These are phyloP conservation scores for Choloepus hoffmanni DNA, from an alignment of 2,113 vertebrate species.

Conservation along the genomic window DNA sequence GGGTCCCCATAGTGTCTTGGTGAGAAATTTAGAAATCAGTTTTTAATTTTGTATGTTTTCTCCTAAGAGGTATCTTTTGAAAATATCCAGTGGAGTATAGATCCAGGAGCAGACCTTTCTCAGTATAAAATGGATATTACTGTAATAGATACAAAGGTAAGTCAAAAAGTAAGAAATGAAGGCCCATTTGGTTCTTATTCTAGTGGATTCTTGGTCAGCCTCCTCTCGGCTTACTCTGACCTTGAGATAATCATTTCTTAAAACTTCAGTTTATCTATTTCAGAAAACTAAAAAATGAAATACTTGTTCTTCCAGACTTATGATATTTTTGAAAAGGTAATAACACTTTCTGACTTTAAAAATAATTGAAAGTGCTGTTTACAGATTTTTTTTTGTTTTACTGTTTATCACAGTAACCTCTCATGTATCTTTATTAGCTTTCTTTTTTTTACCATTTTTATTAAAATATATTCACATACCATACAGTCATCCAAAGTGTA, in stretches of 20 bases:
- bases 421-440: conserved; percentile 4
- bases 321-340: conserved; percentile 48
- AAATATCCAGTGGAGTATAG: conserved; percentile 94
- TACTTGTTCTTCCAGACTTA: conserved; percentile 7
- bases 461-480: no score
- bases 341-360: conserved; percentile 54
- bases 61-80: conserved; percentile 84
- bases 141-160: conserved; percentile 89
- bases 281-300: conserved; percentile 53
- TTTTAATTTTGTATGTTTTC: conserved; percentile 68
- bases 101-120: conserved; percentile 92
- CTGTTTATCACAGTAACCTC: conserved; percentile 26
- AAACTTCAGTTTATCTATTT: conserved; percentile 21
- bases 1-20: background rate
- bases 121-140: conserved; percentile 90
- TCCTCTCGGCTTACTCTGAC: background rate
- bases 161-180: conserved; percentile 59
- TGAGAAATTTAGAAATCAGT: conserved; percentile 56
- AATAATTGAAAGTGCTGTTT: conserved; percentile 33
- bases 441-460: no score
- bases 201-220: conserved; percentile 6
- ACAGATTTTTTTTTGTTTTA: conserved; percentile 29
- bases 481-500: no score
- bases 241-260: conserved; percentile 26
- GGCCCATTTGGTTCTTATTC: background rate